Evolutionary conservation across 2,113 vertebrate genomes (phyloP), one percentile per base, ranked within the genome.

Genomic region (Sarotherodon lohbergeri): DNA sequence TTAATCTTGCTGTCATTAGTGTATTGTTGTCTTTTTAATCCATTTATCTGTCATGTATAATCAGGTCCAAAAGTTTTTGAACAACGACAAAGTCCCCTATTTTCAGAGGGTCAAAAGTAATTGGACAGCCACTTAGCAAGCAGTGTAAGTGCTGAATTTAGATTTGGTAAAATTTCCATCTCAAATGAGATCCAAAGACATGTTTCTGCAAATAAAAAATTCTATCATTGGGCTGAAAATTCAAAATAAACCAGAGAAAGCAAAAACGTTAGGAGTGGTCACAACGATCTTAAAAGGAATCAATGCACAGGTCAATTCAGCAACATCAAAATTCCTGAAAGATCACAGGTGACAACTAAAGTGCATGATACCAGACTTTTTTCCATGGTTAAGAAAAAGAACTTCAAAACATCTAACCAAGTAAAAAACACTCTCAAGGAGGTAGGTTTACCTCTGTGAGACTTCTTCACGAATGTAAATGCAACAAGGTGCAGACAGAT

Each of bases 111-210:
- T 46, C 41, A 46, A 73, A 73, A 27, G 22, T 27, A 73, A 73
- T 8, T 29, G 14, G 41, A 11, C 0, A 46, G 0, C 41, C 9
- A 46, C 8, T 24, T 27, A 46, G 0, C 22, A 7, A 73, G 68
- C 22, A 73, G 22, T 46, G 27, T 22, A 22, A 22, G 22, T 22
- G 22, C 22, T 73, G 41, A 0, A 46, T 46, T 46, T 73, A 46
- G 13, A 43, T 24, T 43, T 71, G 63, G 6, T 46, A 46, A 13
- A 4, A 39, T 22, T 68, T 41, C 3, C 19, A 36, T 68, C 19
- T 68, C 36, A 68, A 41, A 39, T 66, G 2, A 68, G 63, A 22
- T 66, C 34, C 63, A 39, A 68, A 68, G 63, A 39, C 19, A 41
- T 68, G 4, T 68, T 39, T n/a, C 19, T 41, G 19, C 19, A 68